These are phyloP conservation scores for Erpornis zantholeuca DNA, from an alignment of 2,113 vertebrate species.

Conservation along the genomic window DNA sequence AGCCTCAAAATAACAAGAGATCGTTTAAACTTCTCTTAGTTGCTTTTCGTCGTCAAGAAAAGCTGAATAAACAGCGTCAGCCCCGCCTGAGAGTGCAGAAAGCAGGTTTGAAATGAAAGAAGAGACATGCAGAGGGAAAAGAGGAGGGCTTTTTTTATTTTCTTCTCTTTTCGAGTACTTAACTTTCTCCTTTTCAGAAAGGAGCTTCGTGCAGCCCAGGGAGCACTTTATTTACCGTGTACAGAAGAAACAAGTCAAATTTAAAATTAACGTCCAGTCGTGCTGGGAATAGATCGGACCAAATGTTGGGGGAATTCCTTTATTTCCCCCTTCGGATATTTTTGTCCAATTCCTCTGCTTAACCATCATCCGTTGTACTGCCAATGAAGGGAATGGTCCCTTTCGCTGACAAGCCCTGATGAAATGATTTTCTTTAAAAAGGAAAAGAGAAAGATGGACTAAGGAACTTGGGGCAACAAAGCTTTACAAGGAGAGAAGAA, in stretches of 20 bases:
- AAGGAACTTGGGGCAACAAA: conserved; percentile 48
- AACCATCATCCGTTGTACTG: neutral
- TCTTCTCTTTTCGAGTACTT: neutral
- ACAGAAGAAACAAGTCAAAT: conserved; percentile 44
- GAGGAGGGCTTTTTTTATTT: neutral
- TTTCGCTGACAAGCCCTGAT: neutral
- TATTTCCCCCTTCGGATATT: neutral
- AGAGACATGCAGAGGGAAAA: neutral
- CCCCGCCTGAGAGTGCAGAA: conserved; percentile 61
- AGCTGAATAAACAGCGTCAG: conserved; percentile 84
- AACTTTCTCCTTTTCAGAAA: conserved; percentile 7
- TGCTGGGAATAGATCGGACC: conserved; percentile 50
- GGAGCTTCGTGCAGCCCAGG: neutral
- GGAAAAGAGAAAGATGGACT: conserved; percentile 41
- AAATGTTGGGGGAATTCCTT: conserved; percentile 41
- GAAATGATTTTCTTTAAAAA: conserved; percentile 46
- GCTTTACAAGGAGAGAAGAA: conserved; percentile 60
- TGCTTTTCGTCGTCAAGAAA: conserved; percentile 82
- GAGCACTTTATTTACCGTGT: conserved; percentile 17
- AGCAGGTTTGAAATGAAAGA: conserved; percentile 47
- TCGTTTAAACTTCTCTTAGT: conserved; percentile 82
- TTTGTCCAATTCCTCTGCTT: conserved; percentile 42
- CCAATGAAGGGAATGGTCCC: neutral
- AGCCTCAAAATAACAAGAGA: conserved; percentile 79
- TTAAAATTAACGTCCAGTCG: conserved; percentile 60